Conservation (phyloP, 2,888 invertebrate genomes). For the Endotricha flammealis region DNA sequence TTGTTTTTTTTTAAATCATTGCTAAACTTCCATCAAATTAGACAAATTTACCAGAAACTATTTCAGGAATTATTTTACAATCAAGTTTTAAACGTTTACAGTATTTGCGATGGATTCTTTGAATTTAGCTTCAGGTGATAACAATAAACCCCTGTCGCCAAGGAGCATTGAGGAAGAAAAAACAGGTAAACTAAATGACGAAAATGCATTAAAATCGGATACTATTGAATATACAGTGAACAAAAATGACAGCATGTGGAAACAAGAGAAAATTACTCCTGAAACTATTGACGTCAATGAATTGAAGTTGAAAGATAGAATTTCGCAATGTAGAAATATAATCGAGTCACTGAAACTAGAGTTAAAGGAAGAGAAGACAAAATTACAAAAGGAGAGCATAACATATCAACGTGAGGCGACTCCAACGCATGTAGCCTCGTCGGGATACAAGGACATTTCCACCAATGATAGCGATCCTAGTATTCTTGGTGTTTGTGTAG, state of each 20-base stretch:
- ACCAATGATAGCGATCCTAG: constrained; percentile 23
- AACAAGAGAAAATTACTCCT: constrained; percentile 29
- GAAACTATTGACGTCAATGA: constrained; percentile 50
- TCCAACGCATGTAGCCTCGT: constrained; percentile 11
- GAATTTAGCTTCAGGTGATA: constrained; percentile 47
- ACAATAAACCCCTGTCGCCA: constrained; percentile 23
- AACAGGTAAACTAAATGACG: too few species aligned
- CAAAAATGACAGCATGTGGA: constrained; percentile 11
- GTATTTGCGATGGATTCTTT: constrained; percentile 32
- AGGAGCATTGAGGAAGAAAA: constrained; percentile 19
- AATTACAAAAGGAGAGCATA: constrained; percentile 43
- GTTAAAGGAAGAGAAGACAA: constrained; percentile 56
- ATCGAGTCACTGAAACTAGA: constrained; percentile 62
- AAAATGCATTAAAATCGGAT: constrained; percentile 14
- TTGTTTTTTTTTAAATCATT: too few species aligned
- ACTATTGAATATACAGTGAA: constrained; percentile 15
- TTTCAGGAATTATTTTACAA: too few species aligned
- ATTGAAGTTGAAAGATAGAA: constrained; percentile 53
- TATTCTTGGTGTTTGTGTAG: constrained; percentile 42
- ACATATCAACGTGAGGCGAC: constrained; percentile 14
- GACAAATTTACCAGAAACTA: too few species aligned
- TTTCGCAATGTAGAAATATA: constrained; percentile 55
- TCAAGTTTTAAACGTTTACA: too few species aligned
- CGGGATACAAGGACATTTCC: constrained; percentile 20
- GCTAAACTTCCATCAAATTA: too few species aligned